These are phyloP conservation scores for Belonocnema kinseyi DNA, from an alignment of 1,140 invertebrate genomes.

Conservation along the genomic window DNA sequence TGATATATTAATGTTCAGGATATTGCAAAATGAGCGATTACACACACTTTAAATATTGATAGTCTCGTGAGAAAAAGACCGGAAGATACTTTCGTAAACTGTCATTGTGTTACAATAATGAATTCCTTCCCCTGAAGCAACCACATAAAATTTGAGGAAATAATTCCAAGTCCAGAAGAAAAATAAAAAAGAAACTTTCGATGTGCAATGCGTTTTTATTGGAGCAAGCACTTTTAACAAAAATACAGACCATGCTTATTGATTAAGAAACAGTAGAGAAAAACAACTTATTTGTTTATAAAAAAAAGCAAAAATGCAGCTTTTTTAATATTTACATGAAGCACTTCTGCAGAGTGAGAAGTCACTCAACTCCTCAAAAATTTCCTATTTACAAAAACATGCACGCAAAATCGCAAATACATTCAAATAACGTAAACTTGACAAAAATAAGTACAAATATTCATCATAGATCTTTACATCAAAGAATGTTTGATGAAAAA, in stretches of 20 bases:
- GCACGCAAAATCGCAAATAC: background rate
- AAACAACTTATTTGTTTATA: constrained; percentile 19
- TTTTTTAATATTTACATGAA: constrained; percentile 22
- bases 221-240: constrained; percentile 30
- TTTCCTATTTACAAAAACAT: constrained; percentile 28
- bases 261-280: constrained; percentile 28
- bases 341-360: constrained; percentile 17
- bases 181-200: background rate
- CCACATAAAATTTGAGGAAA: background rate
- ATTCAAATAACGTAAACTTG: background rate
- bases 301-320: constrained; percentile 26
- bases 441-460: constrained; percentile 17
- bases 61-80: constrained; percentile 17
- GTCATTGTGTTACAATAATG: constrained; percentile 23
- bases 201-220: constrained; percentile 28
- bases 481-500: constrained; percentile 1
- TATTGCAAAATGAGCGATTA: constrained; percentile 28
- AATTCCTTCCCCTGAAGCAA: background rate
- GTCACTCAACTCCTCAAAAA: constrained; percentile 2
- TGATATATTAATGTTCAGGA: constrained; percentile 15
- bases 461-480: background rate
- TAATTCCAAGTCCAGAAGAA: background rate
- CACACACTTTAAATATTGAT: constrained; percentile 26
- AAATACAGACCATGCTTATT: constrained; percentile 25
- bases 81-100: constrained; percentile 28